phyloP scores from a whole-genome alignment of 2,797 vertebrate species.

The Rhinella marina region DNA sequence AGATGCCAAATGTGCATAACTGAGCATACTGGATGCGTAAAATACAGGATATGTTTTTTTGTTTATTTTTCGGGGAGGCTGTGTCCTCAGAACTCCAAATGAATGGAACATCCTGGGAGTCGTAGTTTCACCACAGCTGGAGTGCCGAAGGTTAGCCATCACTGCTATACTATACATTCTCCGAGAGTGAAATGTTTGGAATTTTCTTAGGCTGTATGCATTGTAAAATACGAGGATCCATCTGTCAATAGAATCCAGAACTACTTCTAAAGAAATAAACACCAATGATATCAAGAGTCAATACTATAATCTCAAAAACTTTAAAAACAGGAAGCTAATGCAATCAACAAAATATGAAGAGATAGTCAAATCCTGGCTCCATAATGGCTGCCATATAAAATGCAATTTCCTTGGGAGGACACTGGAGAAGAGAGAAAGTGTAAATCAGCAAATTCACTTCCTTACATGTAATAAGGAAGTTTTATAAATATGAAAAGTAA shows the following conservation, averaged over 20 bases:
- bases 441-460: conserved; percentile 49
- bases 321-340: neutral
- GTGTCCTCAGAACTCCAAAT: too few relatives aligned
- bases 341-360: neutral
- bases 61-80: too few relatives aligned
- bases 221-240: neutral
- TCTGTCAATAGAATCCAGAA: neutral
- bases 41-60: too few relatives aligned
- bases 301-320: conserved; percentile 13
- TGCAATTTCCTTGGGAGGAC: neutral
- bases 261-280: neutral
- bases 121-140: too few relatives aligned
- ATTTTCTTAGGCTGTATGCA: neutral
- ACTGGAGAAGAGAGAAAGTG: neutral
- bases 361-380: conserved; percentile 27
- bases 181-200: neutral
- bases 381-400: neutral
- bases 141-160: too few relatives aligned
- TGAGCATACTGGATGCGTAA: too few relatives aligned
- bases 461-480: conserved; percentile 7
- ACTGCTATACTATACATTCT: neutral
- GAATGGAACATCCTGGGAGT: too few relatives aligned
- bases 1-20: too few relatives aligned
- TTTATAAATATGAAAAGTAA: conserved; percentile 12
- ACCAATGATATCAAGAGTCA: neutral